A percentile compares a stretch with the other conserved stretches of the same genome.
Evolutionary conservation across 2,888 invertebrate genomes (phyloP).

Genomic region (Macaria notata): DNA sequence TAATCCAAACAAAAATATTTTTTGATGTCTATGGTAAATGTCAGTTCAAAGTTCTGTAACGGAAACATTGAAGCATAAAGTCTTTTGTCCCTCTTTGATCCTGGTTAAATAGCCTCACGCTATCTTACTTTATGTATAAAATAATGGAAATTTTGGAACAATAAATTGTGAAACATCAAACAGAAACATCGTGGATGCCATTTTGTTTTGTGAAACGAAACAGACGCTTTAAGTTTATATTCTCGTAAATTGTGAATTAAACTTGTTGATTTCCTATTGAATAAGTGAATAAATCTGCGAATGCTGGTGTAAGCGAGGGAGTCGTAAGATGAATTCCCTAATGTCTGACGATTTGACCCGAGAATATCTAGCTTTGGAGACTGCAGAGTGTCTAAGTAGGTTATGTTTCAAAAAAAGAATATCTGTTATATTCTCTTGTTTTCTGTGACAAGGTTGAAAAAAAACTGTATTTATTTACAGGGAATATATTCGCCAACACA

Average conservation of each 20-base stretch:
- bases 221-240: conserved; percentile 37
- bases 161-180: too few relatives aligned
- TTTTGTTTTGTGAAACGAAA: conserved; percentile 40
- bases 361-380: conserved; percentile 64
- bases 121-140: too few relatives aligned
- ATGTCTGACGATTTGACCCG: conserved; percentile 65
- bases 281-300: conserved; percentile 36
- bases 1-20: too few relatives aligned
- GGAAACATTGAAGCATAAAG: too few relatives aligned
- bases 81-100: too few relatives aligned
- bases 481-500: conserved; percentile 61
- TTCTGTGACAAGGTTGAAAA: conserved; percentile 35
- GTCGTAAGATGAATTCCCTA: conserved; percentile 75
- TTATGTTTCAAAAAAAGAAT: conserved; percentile 71
- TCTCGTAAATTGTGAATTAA: conserved; percentile 30
- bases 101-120: too few relatives aligned
- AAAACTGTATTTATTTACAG: conserved; percentile 46
- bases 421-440: conserved; percentile 55
- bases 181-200: conserved; percentile 35
- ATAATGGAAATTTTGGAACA: too few relatives aligned
- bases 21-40: too few relatives aligned
- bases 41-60: too few relatives aligned
- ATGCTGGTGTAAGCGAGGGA: conserved; percentile 42
- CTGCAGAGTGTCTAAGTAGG: conserved; percentile 71
- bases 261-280: conserved; percentile 20